Evolutionary conservation across 2,888 invertebrate genomes (phyloP), one percentile per base, ranked within the genome.

Genomic region (Agrenia bidenticulata): DNA sequence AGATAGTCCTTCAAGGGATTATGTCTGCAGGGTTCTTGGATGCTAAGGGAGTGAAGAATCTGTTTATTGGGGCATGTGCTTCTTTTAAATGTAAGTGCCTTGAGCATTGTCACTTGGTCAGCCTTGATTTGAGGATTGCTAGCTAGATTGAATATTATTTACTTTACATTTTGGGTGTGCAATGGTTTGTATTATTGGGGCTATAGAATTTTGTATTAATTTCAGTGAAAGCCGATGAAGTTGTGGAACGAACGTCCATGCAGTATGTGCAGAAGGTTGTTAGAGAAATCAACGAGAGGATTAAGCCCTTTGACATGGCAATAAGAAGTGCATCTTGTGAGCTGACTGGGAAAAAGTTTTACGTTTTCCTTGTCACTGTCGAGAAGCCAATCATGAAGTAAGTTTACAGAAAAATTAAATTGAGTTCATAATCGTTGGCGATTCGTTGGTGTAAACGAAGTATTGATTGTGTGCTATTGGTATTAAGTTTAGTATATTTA

Each of bases 381-480:
- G 75, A 75, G 53, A 73, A 72, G 41, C 69, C 69, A n/a, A 66
- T 75, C 23, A 63, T 72, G 65, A 73, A 71, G 73, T 73, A 65
- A 67, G 66, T 58, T n/a, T n/a, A n/a, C n/a, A n/a, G n/a, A n/a
- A n/a, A n/a, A n/a, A 17, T 15, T 26, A 26, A 9, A 23, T n/a
- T n/a, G n/a, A n/a, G n/a, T n/a, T n/a, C n/a, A n/a, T n/a, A n/a
- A n/a, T n/a, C n/a, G n/a, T 13, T 39, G 13, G 37, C 11, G 26
- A 51, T 2, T 23, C 23, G 24, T 17, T 51, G 24, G 5, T 51
- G 21, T 23, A 5, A n/a, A n/a, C 11, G n/a, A n/a, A 21, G 2
- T 19, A 37, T 15, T 55, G 7, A 55, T 2, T n/a, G 24, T 9
- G 19, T 13, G 7, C 9, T 13, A 15, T 39, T 13, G 58, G 23